Evolutionary conservation across 1,140 invertebrate species (phyloP).

Genomic region (Apis florea): DNA sequence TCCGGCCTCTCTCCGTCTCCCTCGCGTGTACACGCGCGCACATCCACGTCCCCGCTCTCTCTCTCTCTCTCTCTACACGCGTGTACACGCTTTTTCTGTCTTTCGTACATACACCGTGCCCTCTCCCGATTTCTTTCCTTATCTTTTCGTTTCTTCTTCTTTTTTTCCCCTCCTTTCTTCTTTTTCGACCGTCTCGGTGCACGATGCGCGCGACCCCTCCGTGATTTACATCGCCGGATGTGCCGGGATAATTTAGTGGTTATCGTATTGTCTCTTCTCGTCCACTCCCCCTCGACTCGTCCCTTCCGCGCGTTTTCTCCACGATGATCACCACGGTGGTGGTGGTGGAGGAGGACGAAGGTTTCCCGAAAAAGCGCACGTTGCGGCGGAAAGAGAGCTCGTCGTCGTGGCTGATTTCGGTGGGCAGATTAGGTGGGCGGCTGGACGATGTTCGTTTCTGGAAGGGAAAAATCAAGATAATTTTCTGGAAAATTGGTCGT

Average conservation of each 20-base stretch:
- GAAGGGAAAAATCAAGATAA: too few species aligned
- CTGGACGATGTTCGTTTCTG: too few species aligned
- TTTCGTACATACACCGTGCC: conserved; percentile 53
- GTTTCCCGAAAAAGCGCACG: too few species aligned
- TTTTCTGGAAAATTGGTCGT: too few species aligned
- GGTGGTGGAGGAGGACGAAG: too few species aligned
- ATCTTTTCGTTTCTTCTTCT: conserved; percentile 33
- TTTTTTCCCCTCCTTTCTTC: conserved; percentile 48
- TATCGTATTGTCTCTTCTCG: conserved; percentile 50
- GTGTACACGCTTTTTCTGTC: conserved; percentile 49
- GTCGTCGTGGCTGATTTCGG: not conserved
- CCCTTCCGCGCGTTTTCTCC: conserved; percentile 1
- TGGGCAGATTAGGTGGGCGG: not conserved
- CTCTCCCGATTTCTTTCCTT: conserved; percentile 40
- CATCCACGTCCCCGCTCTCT: conserved; percentile 12
- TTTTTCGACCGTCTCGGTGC: conserved; percentile 49
- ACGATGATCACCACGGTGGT: too few species aligned
- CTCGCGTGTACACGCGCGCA: conserved; percentile 16
- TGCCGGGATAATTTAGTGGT: conserved; percentile 62
- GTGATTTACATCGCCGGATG: conserved; percentile 76
- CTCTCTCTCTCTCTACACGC: conserved; percentile 39
- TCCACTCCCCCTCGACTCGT: not conserved
- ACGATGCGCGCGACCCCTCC: conserved; percentile 59
- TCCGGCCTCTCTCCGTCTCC: conserved; percentile 61
- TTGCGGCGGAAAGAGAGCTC: not conserved